Evolutionary conservation across 2,888 invertebrate genomes (phyloP), one percentile per base, ranked within the genome.

Genomic region (Zaprionus lineosus): DNA sequence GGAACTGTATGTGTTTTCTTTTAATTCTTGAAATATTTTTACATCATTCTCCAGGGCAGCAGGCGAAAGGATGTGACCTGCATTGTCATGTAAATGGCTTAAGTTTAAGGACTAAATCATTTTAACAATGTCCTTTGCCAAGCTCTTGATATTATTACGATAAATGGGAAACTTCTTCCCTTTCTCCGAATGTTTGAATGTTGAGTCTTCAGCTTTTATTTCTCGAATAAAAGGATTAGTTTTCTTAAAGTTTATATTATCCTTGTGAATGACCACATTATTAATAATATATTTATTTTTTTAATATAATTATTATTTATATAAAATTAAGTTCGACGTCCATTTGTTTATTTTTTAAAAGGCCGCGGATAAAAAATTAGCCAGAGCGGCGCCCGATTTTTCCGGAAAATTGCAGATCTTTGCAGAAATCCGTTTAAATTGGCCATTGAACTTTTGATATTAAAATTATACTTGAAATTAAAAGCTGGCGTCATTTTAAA

Each of bases 61-160:
- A n/a, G 11, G 29, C 26, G 34, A 18, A 6, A 51, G 46, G 16
- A n/a, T n/a, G n/a, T n/a, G 39, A 14, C 44, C 50, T 67, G 37
- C 75, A 78, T 73, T 78, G 82, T 75, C 75, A 78, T 78, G 78
- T 74, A 78, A 78, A 78, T 78, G 82, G 82, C 70, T 78, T 78
- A 75, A 78, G 74, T 78, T 78, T 70, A 65, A 73, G 65, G 75
- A 75, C 64, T 71, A 78, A 78, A 78, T 77, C 78, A 61, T 55
- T 65, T 39, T 24, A 9, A 19, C 52, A 59, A 52, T 48, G 47
- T 34, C 40, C 24, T 72, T 72, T 61, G 68, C 65, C 34, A 60
- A 50, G 60, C 60, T 68, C 43, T 74, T 60, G 39, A n/a, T n/a
- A n/a, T 5, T 21, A 21, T 21, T 5, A 7, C 24, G 4, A 24